Conservation (phyloP, 2,888 invertebrate species). For the Priocnemis perturbator region DNA sequence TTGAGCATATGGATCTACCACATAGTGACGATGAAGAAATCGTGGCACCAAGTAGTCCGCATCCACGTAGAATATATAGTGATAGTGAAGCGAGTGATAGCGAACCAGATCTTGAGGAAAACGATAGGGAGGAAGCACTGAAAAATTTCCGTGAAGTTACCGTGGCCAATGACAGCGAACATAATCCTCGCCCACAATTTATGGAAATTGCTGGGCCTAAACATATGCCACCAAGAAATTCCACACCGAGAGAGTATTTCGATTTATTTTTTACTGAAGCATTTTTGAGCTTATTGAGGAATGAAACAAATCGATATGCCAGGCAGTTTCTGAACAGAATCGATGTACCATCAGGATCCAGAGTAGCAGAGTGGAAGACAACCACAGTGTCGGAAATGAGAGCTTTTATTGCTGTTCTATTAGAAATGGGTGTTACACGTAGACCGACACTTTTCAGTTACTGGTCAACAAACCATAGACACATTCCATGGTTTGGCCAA, state of each 20-base stretch:
- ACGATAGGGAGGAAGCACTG: constrained; percentile 23
- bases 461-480: constrained; percentile 31
- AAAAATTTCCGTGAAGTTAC: constrained; percentile 23
- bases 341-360: constrained; percentile 19
- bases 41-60: no score
- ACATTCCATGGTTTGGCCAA: constrained; percentile 42
- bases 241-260: constrained; percentile 31
- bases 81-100: constrained; percentile 11
- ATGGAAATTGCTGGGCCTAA: constrained; percentile 25
- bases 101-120: constrained; percentile 16
- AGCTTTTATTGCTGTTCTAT: constrained; percentile 30
- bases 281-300: constrained; percentile 25
- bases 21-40: no score
- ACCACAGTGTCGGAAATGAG: constrained; percentile 25
- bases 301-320: constrained; percentile 34
- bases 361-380: constrained; percentile 17
- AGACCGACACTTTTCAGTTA: constrained; percentile 35
- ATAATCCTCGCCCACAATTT: constrained; percentile 35
- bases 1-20: no score
- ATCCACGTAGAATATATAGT: constrained; percentile 16
- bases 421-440: constrained; percentile 36
- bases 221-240: constrained; percentile 29
- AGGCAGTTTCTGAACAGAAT: constrained; percentile 18
- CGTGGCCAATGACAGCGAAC: constrained; percentile 26
- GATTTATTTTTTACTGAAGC: constrained; percentile 28